Conservation (phyloP, 2,888 invertebrate genomes). For the Stenolophus ochropezus region DNA sequence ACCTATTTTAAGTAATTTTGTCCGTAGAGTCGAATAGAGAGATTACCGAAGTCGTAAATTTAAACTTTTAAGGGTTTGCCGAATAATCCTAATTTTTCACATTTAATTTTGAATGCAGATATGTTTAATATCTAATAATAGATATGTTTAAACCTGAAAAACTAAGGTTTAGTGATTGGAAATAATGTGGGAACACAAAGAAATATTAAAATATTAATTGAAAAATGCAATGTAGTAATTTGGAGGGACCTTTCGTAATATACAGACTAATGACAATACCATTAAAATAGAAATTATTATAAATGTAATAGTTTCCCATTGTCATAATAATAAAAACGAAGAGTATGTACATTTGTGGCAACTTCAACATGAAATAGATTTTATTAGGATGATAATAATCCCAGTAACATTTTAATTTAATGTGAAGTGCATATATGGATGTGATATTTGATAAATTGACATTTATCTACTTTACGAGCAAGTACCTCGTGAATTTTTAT, state of each 20-base stretch:
- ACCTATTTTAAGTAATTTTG: too few species aligned
- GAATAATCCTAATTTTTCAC: too few species aligned
- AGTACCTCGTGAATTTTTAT: not conserved
- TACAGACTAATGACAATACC: not conserved
- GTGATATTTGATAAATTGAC: not conserved
- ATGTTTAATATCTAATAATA: not conserved
- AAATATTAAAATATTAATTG: too few species aligned
- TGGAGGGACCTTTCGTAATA: too few species aligned
- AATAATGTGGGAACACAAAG: too few species aligned
- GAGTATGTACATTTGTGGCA: not conserved
- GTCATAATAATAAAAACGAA: not conserved
- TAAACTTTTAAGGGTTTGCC: too few species aligned
- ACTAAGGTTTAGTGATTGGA: too few species aligned
- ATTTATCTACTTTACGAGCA: not conserved
- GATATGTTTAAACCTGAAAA: too few species aligned
- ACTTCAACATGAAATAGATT: not conserved
- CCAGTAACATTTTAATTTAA: not conserved
- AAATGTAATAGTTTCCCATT: not conserved
- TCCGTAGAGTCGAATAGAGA: too few species aligned
- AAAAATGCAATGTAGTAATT: too few species aligned
- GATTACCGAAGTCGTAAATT: too few species aligned
- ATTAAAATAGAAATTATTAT: not conserved
- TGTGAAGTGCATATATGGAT: not conserved
- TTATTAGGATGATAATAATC: not conserved
- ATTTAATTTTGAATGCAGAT: not conserved